Evolutionary conservation across 2,113 vertebrate species (phyloP).

Genomic region (Pampusana beccarii): DNA sequence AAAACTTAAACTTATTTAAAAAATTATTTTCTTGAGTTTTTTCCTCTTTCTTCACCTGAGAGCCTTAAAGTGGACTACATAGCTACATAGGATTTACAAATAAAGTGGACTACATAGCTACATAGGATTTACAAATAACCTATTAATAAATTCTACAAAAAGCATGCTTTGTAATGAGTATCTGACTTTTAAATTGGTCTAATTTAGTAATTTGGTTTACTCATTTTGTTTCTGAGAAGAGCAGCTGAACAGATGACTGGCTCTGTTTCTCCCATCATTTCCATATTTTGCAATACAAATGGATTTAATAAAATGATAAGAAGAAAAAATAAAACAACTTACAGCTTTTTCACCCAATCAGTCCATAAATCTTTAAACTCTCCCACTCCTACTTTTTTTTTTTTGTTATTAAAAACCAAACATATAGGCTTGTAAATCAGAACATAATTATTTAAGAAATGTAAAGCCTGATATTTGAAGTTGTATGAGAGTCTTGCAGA

Average conservation of each 20-base stretch:
- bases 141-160: not conserved
- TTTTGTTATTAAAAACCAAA: not conserved
- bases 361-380: not conserved
- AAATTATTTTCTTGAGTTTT: not conserved
- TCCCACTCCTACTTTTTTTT: not conserved
- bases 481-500: not conserved
- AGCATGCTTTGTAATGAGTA: not conserved
- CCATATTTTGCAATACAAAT: not conserved
- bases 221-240: not conserved
- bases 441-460: not conserved
- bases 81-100: not conserved
- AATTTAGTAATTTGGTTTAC: not conserved
- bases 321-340: not conserved
- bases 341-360: not conserved
- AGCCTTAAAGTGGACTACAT: not conserved
- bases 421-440: not conserved
- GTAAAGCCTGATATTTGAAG: not conserved
- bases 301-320: not conserved
- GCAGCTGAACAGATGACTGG: not conserved
- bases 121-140: not conserved
- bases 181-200: not conserved
- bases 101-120: not conserved
- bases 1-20: not conserved
- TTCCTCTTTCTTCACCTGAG: not conserved
- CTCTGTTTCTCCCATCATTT: not conserved